A percentile compares a stretch with the other conserved stretches of the same genome.
Conservation (phyloP, 2,888 invertebrate genomes). For the Deilephila elpenor region DNA sequence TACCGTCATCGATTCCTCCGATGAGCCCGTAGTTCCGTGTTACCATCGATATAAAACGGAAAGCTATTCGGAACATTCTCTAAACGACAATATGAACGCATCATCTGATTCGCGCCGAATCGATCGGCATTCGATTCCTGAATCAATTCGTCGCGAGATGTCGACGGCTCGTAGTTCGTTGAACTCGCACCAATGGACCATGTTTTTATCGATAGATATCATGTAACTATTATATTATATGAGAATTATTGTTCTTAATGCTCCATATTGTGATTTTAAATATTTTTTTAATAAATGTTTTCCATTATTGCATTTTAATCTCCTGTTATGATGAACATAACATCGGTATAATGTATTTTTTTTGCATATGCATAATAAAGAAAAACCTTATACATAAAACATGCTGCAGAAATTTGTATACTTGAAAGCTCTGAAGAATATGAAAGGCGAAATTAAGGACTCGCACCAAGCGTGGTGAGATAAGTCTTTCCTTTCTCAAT, state of each 20-base stretch:
- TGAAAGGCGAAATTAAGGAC: no score
- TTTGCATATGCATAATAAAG: no score
- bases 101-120: slow-evolving; percentile 45
- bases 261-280: not conserved
- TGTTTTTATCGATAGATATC: slow-evolving; percentile 14
- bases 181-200: slow-evolving; percentile 40
- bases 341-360: no score
- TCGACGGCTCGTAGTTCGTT: slow-evolving; percentile 48
- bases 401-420: no score
- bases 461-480: no score
- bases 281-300: not conserved
- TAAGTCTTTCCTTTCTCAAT: no score
- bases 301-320: no score
- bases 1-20: no score
- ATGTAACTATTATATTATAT: not conserved
- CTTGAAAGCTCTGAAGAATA: no score
- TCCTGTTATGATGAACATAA: no score
- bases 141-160: slow-evolving; percentile 72
- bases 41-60: slow-evolving; percentile 4
- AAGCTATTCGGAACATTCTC: slow-evolving; percentile 23
- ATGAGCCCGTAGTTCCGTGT: slow-evolving; percentile 20
- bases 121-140: slow-evolving; percentile 71
- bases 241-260: slow-evolving; percentile 16
- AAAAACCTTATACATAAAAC: no score
- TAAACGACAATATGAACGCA: slow-evolving; percentile 21